Percentiles rank a stretch among this genome's conserved stretches.
These are phyloP conservation scores for Drosophila nigromelanica DNA, from an alignment of 1,140 invertebrate genomes.

Conservation along the genomic window DNA sequence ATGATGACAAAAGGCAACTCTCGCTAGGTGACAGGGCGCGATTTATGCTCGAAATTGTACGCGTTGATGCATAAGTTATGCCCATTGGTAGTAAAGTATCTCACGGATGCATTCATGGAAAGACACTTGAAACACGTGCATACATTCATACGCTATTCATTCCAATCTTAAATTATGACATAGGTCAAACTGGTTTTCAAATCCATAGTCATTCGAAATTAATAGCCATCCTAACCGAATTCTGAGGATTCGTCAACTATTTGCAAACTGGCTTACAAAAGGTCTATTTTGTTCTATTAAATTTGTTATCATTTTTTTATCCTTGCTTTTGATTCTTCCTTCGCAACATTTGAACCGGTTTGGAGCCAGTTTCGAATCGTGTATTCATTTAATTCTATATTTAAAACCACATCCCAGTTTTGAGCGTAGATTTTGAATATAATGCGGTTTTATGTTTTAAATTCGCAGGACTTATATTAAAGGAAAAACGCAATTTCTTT, in stretches of 20 bases:
- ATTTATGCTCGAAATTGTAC: slow-evolving; percentile 78
- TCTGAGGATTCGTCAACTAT: too few species aligned
- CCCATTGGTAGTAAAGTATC: slow-evolving; percentile 44
- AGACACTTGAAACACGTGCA: slow-evolving; percentile 14
- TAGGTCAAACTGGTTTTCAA: slow-evolving; percentile 13
- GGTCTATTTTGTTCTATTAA: too few species aligned
- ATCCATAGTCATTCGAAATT: too few species aligned
- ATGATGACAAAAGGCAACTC: slow-evolving; percentile 67
- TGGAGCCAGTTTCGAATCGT: neutral
- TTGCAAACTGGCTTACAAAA: too few species aligned
- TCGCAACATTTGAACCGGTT: neutral
- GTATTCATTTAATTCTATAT: neutral
- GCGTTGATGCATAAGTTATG: slow-evolving; percentile 79
- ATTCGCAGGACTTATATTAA: slow-evolving; percentile 8
- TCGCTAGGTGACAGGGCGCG: slow-evolving; percentile 67
- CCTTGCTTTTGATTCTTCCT: too few species aligned
- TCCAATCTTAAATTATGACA: slow-evolving; percentile 33
- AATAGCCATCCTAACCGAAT: too few species aligned
- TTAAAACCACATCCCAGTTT: too few species aligned
- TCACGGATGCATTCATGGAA: slow-evolving; percentile 49
- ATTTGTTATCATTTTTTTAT: too few species aligned
- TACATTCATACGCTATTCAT: slow-evolving; percentile 13
- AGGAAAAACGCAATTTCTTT: slow-evolving; percentile 15
- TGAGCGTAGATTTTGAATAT: too few species aligned
- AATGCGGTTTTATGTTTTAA: neutral